Evolutionary conservation across 2,888 invertebrate genomes (phyloP).

Genomic region (Drosophila mercatorum): DNA sequence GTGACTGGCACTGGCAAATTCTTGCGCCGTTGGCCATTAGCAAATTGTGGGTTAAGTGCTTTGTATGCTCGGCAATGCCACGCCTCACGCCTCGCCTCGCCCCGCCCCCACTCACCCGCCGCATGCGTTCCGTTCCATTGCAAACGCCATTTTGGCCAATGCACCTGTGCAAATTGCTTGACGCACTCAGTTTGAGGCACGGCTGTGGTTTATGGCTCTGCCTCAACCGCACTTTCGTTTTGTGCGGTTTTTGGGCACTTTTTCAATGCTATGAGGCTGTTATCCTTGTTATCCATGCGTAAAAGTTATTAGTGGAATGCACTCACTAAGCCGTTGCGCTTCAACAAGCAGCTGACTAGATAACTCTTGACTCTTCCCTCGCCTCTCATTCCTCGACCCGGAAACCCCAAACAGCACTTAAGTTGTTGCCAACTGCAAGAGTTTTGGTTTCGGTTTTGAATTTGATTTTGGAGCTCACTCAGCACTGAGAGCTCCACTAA

Average conservation of each 20-base stretch:
- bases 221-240: constrained; percentile 63
- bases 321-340: constrained; percentile 42
- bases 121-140: constrained; percentile 14
- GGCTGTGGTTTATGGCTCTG: constrained; percentile 50
- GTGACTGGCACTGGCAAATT: constrained; percentile 28
- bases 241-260: constrained; percentile 66
- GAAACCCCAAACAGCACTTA: constrained; percentile 76
- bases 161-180: constrained; percentile 53
- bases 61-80: constrained; percentile 43
- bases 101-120: not conserved
- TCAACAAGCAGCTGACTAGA: constrained; percentile 24
- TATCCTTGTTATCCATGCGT: constrained; percentile 67
- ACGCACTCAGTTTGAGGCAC: constrained; percentile 37
- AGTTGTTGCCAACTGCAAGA: constrained; percentile 65
- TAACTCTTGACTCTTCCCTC: not conserved
- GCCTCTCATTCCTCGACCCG: constrained; percentile 9
- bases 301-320: constrained; percentile 77
- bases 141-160: constrained; percentile 47
- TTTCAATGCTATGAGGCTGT: constrained; percentile 52
- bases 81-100: not conserved
- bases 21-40: constrained; percentile 69
- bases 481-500: not conserved
- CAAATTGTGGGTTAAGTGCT: constrained; percentile 78
- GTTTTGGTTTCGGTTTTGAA: constrained; percentile 42
- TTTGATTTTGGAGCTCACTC: constrained; percentile 29